phyloP scores from a whole-genome alignment of 2,113 vertebrate genomes.

The Brachyhypopomus occidentalis region DNA sequence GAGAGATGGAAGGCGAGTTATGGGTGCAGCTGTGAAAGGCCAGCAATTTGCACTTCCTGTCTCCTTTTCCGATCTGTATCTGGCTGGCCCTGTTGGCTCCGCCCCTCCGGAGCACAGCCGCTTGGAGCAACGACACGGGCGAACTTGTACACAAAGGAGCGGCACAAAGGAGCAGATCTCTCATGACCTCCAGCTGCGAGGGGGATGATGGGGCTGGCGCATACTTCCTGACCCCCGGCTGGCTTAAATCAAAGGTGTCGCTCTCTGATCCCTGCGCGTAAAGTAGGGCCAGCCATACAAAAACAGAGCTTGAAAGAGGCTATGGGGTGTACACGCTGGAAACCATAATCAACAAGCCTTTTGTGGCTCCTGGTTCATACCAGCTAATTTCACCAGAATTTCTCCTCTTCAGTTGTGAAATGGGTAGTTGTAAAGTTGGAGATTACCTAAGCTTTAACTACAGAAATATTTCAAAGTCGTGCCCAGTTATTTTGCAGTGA shows the following conservation, averaged over 20 bases:
- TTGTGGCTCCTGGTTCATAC: no score
- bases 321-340: no score
- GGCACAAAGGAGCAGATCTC: slow-evolving; percentile 21
- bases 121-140: slow-evolving; percentile 4
- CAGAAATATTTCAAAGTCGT: no score
- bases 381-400: no score
- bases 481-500: no score
- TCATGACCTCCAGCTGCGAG: background rate
- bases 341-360: no score
- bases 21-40: slow-evolving; percentile 22
- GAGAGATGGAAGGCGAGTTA: slow-evolving; percentile 8
- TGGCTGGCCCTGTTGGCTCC: background rate
- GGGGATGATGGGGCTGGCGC: background rate
- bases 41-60: slow-evolving; percentile 16
- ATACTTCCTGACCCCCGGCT: background rate
- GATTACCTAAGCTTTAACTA: no score
- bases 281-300: background rate
- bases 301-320: background rate
- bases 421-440: no score
- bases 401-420: no score
- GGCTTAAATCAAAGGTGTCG: background rate
- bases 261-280: background rate
- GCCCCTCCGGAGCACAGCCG: slow-evolving; percentile 5
- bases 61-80: background rate
- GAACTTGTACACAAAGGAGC: slow-evolving; percentile 14